Percentiles rank a stretch among this genome's conserved stretches.
Conservation (phyloP, 2,888 invertebrate species). For the Yponomeuta sedellus region DNA sequence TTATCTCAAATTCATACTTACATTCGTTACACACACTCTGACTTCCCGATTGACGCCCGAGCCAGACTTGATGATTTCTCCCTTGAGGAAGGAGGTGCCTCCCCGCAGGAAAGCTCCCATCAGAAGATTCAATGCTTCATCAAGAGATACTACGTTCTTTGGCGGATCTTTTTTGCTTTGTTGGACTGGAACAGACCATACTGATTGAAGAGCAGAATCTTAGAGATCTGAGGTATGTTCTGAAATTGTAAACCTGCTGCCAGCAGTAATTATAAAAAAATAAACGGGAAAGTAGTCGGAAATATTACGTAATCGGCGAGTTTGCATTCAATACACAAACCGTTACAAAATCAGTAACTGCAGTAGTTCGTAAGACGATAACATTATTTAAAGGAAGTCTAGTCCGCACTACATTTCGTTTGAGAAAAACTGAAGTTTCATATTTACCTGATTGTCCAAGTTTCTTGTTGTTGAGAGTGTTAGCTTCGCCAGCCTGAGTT, state of each 20-base stretch:
- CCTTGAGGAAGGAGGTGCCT: constrained; percentile 95
- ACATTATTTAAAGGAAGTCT: too few species aligned
- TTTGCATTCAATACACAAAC: too few species aligned
- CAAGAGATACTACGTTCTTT: constrained; percentile 84
- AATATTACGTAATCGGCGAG: too few species aligned
- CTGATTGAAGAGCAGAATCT: too few species aligned
- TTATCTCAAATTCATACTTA: constrained; percentile 60
- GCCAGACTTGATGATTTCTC: constrained; percentile 97
- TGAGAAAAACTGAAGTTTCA: too few species aligned
- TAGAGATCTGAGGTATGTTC: too few species aligned
- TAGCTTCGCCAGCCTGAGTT: constrained; percentile 83
- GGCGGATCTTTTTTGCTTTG: constrained; percentile 79
- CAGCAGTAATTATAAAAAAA: too few species aligned
- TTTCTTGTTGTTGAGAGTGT: constrained; percentile 55
- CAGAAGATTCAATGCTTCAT: constrained; percentile 93
- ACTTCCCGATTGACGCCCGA: constrained; percentile 96
- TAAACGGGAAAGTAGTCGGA: too few species aligned
- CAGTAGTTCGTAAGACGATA: too few species aligned
- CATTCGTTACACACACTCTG: constrained; percentile 97
- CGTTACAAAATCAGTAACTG: too few species aligned
- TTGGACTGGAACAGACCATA: constrained; percentile 52
- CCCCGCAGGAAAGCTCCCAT: constrained; percentile 96
- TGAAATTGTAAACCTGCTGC: too few species aligned
- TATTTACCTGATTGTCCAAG: constrained; percentile 51
- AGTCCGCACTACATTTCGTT: too few species aligned